These are phyloP conservation scores for Orthonevra nobilis DNA, from an alignment of 2,888 invertebrate genomes.

Conservation along the genomic window DNA sequence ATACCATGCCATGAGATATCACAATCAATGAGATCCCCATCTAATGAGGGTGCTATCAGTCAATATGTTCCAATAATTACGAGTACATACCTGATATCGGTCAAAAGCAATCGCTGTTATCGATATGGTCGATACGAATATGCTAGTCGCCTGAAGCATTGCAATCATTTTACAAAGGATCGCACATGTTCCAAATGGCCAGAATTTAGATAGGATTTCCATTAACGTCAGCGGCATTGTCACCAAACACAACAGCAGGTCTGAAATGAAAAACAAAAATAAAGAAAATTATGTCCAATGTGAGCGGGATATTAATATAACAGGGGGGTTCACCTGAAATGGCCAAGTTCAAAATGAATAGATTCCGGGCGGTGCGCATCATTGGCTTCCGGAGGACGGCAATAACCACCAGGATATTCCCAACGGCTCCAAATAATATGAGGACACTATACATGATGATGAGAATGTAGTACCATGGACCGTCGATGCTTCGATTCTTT, in stretches of 20 bases:
- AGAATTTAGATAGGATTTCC: slow-evolving; percentile 91
- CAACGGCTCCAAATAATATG: slow-evolving; percentile 90
- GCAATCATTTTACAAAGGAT: slow-evolving; percentile 92
- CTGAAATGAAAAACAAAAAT: too few relatives aligned
- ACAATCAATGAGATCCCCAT: too few relatives aligned
- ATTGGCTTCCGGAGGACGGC: slow-evolving; percentile 90
- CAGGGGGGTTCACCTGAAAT: slow-evolving; percentile 81
- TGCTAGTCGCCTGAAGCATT: slow-evolving; percentile 92
- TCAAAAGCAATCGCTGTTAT: slow-evolving; percentile 95
- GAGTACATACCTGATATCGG: slow-evolving; percentile 85
- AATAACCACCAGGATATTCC: slow-evolving; percentile 92
- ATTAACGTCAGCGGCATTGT: slow-evolving; percentile 94
- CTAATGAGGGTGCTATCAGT: not conserved
- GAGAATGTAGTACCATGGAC: slow-evolving; percentile 85
- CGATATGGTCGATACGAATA: slow-evolving; percentile 95
- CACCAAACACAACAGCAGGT: slow-evolving; percentile 91
- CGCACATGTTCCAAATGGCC: slow-evolving; percentile 89
- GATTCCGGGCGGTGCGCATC: slow-evolving; percentile 95
- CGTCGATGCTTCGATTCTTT: slow-evolving; percentile 86
- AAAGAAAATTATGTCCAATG: too few relatives aligned
- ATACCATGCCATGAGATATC: too few relatives aligned
- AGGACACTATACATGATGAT: slow-evolving; percentile 87
- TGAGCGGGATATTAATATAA: slow-evolving; percentile 12
- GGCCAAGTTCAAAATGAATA: slow-evolving; percentile 95
- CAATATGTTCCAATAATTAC: not conserved